A percentile compares a stretch with the other conserved stretches of the same genome.
phyloP scores from a whole-genome alignment of 2,797 vertebrate genomes.

The Mormyrops attenuatus region DNA sequence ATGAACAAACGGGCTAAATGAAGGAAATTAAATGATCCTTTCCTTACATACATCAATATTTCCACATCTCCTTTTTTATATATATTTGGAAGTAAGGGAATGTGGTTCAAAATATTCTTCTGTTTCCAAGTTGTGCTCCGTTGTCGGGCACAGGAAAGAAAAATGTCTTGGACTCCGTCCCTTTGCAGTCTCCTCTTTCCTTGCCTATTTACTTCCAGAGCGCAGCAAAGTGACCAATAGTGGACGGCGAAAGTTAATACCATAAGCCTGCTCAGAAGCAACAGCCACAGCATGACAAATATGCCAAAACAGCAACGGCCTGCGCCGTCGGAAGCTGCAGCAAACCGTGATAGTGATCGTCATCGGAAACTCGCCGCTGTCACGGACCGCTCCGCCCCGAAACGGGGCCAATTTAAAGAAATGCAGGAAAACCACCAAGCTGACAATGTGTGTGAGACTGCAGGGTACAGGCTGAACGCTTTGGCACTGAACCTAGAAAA shows the following conservation, averaged over 20 bases:
- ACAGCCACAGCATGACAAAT: neutral
- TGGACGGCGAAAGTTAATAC: neutral
- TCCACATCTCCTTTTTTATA: neutral
- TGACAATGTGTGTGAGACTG: neutral
- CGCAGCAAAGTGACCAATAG: neutral
- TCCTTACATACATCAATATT: neutral
- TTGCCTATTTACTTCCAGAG: neutral
- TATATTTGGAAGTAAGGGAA: neutral
- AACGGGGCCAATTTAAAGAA: neutral
- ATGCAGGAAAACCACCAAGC: neutral
- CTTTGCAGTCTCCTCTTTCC: neutral
- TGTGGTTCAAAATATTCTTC: neutral
- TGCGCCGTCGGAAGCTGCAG: neutral
- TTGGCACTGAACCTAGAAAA: neutral
- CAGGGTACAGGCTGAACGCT: neutral
- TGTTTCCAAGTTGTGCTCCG: neutral
- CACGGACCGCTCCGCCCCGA: neutral
- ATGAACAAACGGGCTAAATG: neutral
- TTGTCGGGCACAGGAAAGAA: neutral
- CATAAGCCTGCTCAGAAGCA: neutral
- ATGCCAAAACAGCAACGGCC: neutral
- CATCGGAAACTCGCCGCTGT: neutral
- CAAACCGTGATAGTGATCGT: neutral
- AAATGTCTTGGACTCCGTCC: neutral
- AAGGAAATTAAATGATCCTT: neutral